A percentile compares a stretch with the other conserved stretches of the same genome.
phyloP scores from a whole-genome alignment of 1,140 invertebrate genomes.

The Metaphire vulgaris region DNA sequence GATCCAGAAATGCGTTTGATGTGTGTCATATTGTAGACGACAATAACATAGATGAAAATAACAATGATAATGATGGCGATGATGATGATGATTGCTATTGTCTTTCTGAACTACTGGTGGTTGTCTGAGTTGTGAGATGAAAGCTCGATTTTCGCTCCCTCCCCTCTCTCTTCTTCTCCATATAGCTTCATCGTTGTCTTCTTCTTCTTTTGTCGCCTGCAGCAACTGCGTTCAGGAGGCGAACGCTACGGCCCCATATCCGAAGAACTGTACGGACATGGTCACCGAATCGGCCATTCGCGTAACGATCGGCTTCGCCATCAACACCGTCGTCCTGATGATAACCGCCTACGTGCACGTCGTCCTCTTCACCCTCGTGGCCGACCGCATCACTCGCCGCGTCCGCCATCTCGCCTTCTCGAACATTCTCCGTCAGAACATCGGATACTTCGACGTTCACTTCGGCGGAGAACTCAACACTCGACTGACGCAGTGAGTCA shows the following conservation, averaged over 20 bases:
- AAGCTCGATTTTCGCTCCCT: too few species aligned
- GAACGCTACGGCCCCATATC: background rate
- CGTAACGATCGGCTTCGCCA: background rate
- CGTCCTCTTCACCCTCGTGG: constrained; percentile 19
- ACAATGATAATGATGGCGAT: too few species aligned
- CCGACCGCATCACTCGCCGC: constrained; percentile 32
- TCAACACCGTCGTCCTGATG: constrained; percentile 3
- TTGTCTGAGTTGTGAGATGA: too few species aligned
- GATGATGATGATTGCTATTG: too few species aligned
- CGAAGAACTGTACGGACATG: background rate
- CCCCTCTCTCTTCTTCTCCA: too few species aligned
- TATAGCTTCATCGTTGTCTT: too few species aligned
- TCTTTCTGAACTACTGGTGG: too few species aligned
- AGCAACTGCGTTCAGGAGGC: background rate
- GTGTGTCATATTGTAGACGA: too few species aligned
- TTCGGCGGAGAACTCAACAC: constrained; percentile 80
- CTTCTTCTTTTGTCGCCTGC: too few species aligned
- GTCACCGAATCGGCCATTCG: constrained; percentile 5
- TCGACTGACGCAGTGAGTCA: constrained; percentile 77
- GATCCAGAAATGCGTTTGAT: too few species aligned
- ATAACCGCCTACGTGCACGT: constrained; percentile 16
- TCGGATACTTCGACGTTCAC: constrained; percentile 82
- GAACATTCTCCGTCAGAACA: constrained; percentile 68
- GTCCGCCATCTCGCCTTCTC: constrained; percentile 8
- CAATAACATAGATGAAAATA: too few species aligned